Base-by-base conservation (phyloP, 64 coral and sea anemone species). In the Actinia equina region DNA sequence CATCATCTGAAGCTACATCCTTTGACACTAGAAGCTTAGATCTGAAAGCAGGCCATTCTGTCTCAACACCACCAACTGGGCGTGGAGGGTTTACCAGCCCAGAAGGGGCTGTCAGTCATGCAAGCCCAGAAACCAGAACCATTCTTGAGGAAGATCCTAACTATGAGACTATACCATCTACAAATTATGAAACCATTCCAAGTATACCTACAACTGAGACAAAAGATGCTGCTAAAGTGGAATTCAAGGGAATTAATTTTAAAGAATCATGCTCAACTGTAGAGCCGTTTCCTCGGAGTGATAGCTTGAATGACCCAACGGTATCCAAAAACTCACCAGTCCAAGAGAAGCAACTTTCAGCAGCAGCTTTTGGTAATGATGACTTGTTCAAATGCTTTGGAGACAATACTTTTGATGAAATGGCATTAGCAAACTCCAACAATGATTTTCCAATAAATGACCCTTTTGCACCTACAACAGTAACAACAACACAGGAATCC, bases 1-100 rank as follows among this genome's bases (percentile, higher is more conserved):
- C 67, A 20, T 93, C 91, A 65, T 97, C 94, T 85, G 70, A 59
- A 44, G 87, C 88, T 69, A 71, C 22, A 4, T 49, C 83, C 22
- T 92, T 83, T 61, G 59, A 85, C 26, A 25, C 83, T 17, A 85
- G 83, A 22, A 63, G 53, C 55, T 37, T 57, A 17, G 53, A 85
- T 6, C 17, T 62, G 19, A 85, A 60, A 60, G 14, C 23, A 27
- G 42, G 56, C 2, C 43, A 55, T 16, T 2, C 83, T 11, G 6
- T 22, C 7, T 58, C 83, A 12, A 85, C 83, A 16, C 83, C 83
- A 8, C 17, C 78, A 81, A 52, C 78, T 46, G 78, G 44, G 17
- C 42, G 7, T 52, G 43, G 9, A 19, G 44, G 43, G 2, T 44
- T 74, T 41, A 74, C 25, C 42, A 74, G 69, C 25, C 69, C 69